Base-by-base conservation (phyloP, 2,797 vertebrate species). In the Clarias fuscus region DNA sequence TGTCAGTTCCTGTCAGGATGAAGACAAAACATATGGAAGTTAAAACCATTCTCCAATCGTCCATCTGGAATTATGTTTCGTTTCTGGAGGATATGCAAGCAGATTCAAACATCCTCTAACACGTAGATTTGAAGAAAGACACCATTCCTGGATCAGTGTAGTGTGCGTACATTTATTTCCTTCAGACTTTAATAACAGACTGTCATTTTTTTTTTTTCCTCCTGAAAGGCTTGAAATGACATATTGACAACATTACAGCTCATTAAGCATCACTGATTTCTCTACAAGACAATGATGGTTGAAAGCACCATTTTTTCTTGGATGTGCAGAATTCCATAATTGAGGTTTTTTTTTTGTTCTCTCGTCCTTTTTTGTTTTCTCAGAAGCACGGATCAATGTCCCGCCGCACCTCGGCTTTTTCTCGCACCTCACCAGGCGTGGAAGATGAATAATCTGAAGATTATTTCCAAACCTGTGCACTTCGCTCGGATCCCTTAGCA, bases 381-480 rank as follows among this genome's bases (percentile, higher is more conserved):
- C 65, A 40, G 33, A 61, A 75, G 53, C 37, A 68, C 22, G 24
- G 82, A 86, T 86, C 75, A 56, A 86, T 88, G 81, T 85, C 75
- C 7, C 56, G 7, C 7, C 40, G 71, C 53, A 56, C 56, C 22
- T 27, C 24, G 14, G 40, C 61, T 84, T 48, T 86, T 86, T 86
- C 62, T 84, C 37, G 85, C 75, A 62, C 62, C 83, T 76, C 77
- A 11, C 58, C 68, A 82, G 82, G 76, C 82, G 30, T 86, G 85
- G 83, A 88, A 86, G 88, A 88, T 85, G 72, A 88, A 86, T 88
- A 86, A 86, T 84, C 85, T 71, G 65, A 67, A 86, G 86, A 86
- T 89, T 86, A 82, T 84, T 86, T 86, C 85, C 82, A 86, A 84
- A 86, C 82, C 81, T 65, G 65, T 78, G 80, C 61, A 59, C 61